These are phyloP conservation scores for Drosophila rufa DNA, from an alignment of 1,140 invertebrate species.

Conservation along the genomic window DNA sequence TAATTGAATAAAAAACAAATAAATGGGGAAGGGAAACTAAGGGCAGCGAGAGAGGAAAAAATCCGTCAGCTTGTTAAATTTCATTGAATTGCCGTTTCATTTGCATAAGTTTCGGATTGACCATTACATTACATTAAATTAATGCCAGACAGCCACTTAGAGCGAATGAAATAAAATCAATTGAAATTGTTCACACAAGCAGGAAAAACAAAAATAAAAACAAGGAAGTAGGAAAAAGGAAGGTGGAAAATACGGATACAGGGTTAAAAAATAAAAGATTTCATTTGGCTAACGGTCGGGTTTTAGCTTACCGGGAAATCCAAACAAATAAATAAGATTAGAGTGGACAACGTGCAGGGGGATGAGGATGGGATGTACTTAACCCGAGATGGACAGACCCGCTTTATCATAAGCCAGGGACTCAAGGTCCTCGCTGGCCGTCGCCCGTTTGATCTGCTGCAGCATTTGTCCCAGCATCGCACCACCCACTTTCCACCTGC, in stretches of 20 bases:
- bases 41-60: constrained; percentile 16
- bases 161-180: constrained; percentile 64
- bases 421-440: constrained; percentile 32
- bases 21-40: background rate
- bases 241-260: constrained; percentile 1
- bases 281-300: constrained; percentile 28
- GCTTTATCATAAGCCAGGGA: constrained; percentile 53
- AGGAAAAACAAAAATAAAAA: constrained; percentile 43
- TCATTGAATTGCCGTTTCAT: constrained; percentile 58
- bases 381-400: constrained; percentile 24
- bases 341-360: background rate
- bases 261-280: constrained; percentile 21
- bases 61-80: constrained; percentile 54
- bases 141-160: constrained; percentile 65
- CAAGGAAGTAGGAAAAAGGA: background rate
- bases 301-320: constrained; percentile 19
- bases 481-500: constrained; percentile 34
- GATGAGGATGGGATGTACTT: constrained; percentile 35
- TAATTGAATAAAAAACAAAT: constrained; percentile 17
- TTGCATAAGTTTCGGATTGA: constrained; percentile 61
- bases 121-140: constrained; percentile 56
- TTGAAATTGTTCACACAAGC: constrained; percentile 46
- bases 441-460: constrained; percentile 66
- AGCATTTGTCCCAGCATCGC: constrained; percentile 4
- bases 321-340: constrained; percentile 43